phyloP scores from a whole-genome alignment of 1,140 invertebrate species.

The Hormaphis cornu region DNA sequence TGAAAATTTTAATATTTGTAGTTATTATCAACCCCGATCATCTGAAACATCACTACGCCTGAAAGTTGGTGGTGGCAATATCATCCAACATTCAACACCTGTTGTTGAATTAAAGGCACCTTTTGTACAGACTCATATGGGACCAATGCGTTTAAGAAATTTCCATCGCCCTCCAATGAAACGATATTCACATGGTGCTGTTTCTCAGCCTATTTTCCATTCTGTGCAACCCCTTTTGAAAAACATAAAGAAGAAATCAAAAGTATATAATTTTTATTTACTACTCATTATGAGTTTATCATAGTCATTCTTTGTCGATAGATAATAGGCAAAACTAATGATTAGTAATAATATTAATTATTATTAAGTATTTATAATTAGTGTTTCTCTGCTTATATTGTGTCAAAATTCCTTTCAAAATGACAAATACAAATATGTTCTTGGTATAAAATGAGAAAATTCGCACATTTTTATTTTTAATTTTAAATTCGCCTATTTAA shows the following conservation, averaged over 20 bases:
- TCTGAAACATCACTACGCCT: conserved; percentile 65
- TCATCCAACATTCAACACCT: conserved; percentile 94
- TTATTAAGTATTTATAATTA: background rate
- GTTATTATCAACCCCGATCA: conserved; percentile 86
- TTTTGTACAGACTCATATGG: conserved; percentile 91
- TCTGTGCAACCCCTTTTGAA: conserved; percentile 72
- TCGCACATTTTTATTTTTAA: background rate
- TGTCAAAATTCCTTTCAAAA: no score
- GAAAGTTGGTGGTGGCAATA: conserved; percentile 70
- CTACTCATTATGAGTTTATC: background rate
- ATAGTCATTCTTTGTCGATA: no score
- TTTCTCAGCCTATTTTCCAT: conserved; percentile 63
- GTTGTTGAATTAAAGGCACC: conserved; percentile 87
- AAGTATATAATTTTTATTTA: conserved; percentile 46
- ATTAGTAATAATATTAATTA: no score
- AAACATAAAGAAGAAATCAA: conserved; percentile 84
- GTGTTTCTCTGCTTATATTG: conserved; percentile 5
- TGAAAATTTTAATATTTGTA: conserved; percentile 40
- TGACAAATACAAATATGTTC: no score
- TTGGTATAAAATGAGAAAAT: no score
- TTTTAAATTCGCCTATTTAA: background rate
- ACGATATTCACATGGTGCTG: conserved; percentile 70
- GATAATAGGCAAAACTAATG: no score
- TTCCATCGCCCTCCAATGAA: conserved; percentile 90
- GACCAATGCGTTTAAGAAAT: conserved; percentile 68